These are phyloP conservation scores for Orbicella faveolata DNA, from an alignment of 64 coral and sea anemone genomes.

Conservation along the genomic window DNA sequence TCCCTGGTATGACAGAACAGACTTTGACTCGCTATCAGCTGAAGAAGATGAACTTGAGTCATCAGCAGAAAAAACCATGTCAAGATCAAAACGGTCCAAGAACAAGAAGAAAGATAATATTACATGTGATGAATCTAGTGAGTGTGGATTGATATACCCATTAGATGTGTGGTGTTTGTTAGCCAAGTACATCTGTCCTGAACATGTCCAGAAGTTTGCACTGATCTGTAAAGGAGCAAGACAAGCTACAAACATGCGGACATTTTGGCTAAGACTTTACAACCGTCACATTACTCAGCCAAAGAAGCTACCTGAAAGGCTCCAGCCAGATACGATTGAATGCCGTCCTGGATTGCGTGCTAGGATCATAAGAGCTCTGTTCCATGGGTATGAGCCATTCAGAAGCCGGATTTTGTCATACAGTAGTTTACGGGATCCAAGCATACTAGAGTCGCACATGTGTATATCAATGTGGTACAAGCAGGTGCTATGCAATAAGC, in stretches of 20 bases:
- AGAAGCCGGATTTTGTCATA: conserved; percentile 12
- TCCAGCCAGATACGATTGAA: conserved; percentile 59
- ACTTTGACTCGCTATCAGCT: conserved; percentile 15
- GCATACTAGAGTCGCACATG: conserved; percentile 28
- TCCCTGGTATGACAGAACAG: conserved; percentile 40
- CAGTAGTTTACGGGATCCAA: not conserved
- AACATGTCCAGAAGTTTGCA: conserved; percentile 74
- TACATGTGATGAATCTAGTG: not conserved
- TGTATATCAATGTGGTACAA: conserved; percentile 69
- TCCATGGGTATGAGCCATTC: conserved; percentile 54
- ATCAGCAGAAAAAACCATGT: not conserved
- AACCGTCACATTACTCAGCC: conserved; percentile 32
- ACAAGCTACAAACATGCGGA: conserved; percentile 35
- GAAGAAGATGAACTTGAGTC: conserved; percentile 3
- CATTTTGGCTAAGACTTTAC: conserved; percentile 69
- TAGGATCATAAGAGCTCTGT: conserved; percentile 58
- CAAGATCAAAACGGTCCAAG: not conserved
- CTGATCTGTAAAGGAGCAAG: conserved; percentile 64
- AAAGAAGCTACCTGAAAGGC: conserved; percentile 39
- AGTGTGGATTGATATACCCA: conserved; percentile 43
- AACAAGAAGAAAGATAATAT: not conserved
- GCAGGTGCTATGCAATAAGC: conserved; percentile 57
- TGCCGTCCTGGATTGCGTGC: conserved; percentile 53
- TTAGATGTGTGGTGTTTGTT: conserved; percentile 67
- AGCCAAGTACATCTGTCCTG: conserved; percentile 48